Percentiles rank a stretch among this genome's conserved stretches.
Evolutionary conservation across 2,888 invertebrate genomes (phyloP).

Genomic region (Lasius fuliginosus): DNA sequence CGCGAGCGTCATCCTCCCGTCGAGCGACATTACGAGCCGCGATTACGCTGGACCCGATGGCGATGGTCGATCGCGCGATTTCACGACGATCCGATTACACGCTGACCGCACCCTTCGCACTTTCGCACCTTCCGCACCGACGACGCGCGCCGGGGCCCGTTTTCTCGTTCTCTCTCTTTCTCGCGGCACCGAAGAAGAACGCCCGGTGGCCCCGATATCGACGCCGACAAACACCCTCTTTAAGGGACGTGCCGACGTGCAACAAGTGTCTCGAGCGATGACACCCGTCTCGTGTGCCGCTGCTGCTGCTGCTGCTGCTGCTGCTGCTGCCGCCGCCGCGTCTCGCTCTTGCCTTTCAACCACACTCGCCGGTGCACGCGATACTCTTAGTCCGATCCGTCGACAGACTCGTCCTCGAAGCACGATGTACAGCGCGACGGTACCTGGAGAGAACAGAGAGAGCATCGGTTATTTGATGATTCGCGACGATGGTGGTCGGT

Average conservation of each 20-base stretch:
- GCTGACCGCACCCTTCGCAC: not conserved
- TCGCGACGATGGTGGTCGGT: not conserved
- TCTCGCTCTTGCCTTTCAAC: conserved; percentile 50
- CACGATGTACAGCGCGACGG: conserved; percentile 11
- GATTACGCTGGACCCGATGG: conserved; percentile 1
- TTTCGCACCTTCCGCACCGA: conserved; percentile 8
- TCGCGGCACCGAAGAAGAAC: conserved; percentile 28
- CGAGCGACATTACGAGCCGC: conserved; percentile 44
- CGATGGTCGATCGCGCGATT: not conserved
- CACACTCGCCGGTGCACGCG: conserved; percentile 57
- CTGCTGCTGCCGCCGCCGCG: conserved; percentile 11
- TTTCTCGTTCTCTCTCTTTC: not conserved
- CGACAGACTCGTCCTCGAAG: conserved; percentile 37
- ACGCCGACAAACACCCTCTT: conserved; percentile 56
- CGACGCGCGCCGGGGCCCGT: not conserved
- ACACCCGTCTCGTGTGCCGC: conserved; percentile 67
- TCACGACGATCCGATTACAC: not conserved
- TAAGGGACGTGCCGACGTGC: conserved; percentile 62
- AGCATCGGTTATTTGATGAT: not conserved
- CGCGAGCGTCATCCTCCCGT: conserved; percentile 4
- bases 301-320: conserved; percentile 9
- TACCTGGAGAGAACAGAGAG: conserved; percentile 52
- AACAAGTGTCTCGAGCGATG: conserved; percentile 72
- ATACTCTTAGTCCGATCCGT: conserved; percentile 52
- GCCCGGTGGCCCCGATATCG: conserved; percentile 50